Evolutionary conservation across 2,888 invertebrate genomes (phyloP), one percentile per base, ranked within the genome.

Genomic region (Dyspetes luteomarginatus): DNA sequence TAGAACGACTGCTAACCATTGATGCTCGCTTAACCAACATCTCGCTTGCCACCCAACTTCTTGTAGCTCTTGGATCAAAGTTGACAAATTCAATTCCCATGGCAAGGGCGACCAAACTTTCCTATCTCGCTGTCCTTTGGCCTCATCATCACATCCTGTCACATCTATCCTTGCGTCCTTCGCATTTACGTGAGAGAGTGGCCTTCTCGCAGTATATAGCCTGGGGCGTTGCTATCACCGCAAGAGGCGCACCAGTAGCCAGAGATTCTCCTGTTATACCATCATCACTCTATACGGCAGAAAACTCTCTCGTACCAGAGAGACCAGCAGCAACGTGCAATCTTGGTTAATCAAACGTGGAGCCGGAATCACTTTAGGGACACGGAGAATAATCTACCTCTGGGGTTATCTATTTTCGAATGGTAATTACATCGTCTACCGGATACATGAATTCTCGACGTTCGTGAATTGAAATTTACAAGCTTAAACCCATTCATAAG

Each of bases 71-170:
- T 81, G 82, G 81, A 88, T 89, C 87, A 89, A 87, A 90, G 88
- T 90, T 88, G 86, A 87, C 87, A 88, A 90, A 89, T 87, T 89
- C 86, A 83, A 88, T 88, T 87, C 84, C 50, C 84, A 71, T 41
- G 65, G 56, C 65, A 56, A 48, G 24, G 36, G 56, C 28, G 65
- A 65, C 48, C 26, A 26, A 55, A 22, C 64, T 36, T 41, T 24
- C 36, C 58, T 19, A 24, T 58, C 50, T 48, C n/a, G 45, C 41
- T 58, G 71, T 56, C 56, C 50, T 26, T 56, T 30, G 24, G 41
- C 45, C 62, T 55, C 55, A 36, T 24, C 71, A 48, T 65, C 64
- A 26, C 28, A 43, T 56, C 71, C 50, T 30, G 19, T 62, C 36
- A 3, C 4, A 12, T 58, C 77, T 15, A 26, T 77, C 56, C 45